Conservation (phyloP, 2,888 invertebrate species). For the Vanessa cardui region DNA sequence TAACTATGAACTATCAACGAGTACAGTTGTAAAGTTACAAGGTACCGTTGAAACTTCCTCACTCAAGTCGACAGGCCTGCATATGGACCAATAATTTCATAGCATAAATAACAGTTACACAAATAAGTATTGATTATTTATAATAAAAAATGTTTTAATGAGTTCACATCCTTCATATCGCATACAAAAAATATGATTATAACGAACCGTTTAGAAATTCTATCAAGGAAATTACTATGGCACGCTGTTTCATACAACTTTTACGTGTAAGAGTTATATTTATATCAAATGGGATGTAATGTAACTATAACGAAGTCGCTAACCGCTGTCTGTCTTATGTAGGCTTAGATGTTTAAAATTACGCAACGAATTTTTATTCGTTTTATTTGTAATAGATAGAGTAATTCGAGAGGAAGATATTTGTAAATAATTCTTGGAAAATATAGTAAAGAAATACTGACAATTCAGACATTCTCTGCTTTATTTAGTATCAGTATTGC, state of each 20-base stretch:
- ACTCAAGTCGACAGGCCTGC: not conserved
- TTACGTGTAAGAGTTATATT: not conserved
- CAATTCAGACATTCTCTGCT: too few relatives aligned
- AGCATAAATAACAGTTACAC: slow-evolving; percentile 14
- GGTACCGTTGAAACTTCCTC: slow-evolving; percentile 14
- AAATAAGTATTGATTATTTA: slow-evolving; percentile 16
- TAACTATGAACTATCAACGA: not conserved
- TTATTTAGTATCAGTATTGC: too few relatives aligned
- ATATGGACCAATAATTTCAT: slow-evolving; percentile 21
- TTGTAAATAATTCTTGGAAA: too few relatives aligned
- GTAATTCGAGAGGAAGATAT: too few relatives aligned
- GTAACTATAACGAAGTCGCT: too few relatives aligned
- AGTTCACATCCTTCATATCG: not conserved
- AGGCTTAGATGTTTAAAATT: too few relatives aligned
- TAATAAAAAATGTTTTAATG: slow-evolving; percentile 8
- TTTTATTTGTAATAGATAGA: too few relatives aligned
- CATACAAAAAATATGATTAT: not conserved
- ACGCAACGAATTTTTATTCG: too few relatives aligned
- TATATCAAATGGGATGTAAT: too few relatives aligned
- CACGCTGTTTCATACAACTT: not conserved
- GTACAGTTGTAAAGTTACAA: slow-evolving; percentile 16
- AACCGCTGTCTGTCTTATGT: too few relatives aligned
- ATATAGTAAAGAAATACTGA: too few relatives aligned
- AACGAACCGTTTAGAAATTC: slow-evolving; percentile 2
- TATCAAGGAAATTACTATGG: not conserved